These are phyloP conservation scores for Eretmochelys imbricata DNA, from an alignment of 2,113 vertebrate species.

Conservation along the genomic window DNA sequence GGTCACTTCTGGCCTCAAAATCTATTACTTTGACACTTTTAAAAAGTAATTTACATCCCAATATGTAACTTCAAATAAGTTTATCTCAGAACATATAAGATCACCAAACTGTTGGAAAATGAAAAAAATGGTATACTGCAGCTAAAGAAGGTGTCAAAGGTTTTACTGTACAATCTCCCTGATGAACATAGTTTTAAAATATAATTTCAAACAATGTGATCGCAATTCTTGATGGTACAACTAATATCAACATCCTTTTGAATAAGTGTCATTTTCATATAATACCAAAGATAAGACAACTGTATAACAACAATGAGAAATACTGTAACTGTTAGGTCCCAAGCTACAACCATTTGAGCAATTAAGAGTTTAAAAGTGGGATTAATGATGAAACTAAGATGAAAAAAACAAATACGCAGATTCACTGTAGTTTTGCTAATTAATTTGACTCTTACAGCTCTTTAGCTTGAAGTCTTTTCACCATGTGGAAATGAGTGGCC, in stretches of 20 bases:
- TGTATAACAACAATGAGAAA: rapidly evolving
- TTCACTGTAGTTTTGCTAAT: not conserved
- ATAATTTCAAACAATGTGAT: too few relatives aligned
- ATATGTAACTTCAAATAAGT: too few relatives aligned
- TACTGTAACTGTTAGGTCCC: not conserved
- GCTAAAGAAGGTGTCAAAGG: too few relatives aligned
- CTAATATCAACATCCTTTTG: not conserved
- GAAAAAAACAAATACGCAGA: not conserved
- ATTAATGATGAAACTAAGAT: not conserved
- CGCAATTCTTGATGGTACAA: not conserved
- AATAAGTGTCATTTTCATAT: not conserved
- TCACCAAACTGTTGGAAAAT: too few relatives aligned
- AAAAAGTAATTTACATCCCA: too few relatives aligned
- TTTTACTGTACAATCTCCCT: too few relatives aligned
- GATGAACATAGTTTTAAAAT: too few relatives aligned
- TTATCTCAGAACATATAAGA: too few relatives aligned
- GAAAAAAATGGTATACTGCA: too few relatives aligned
- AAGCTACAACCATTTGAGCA: not conserved
- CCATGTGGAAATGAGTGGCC: rapidly evolving
- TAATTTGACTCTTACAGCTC: not conserved
- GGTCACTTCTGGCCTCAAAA: too few relatives aligned
- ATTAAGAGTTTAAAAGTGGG: not conserved
- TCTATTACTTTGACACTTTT: too few relatives aligned
- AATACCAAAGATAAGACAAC: not conserved
- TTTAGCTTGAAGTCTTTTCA: rapidly evolving